Percentiles rank a stretch among this genome's conserved stretches.
Conservation (phyloP, 2,113 vertebrate genomes). For the Gracilinanus agilis region DNA sequence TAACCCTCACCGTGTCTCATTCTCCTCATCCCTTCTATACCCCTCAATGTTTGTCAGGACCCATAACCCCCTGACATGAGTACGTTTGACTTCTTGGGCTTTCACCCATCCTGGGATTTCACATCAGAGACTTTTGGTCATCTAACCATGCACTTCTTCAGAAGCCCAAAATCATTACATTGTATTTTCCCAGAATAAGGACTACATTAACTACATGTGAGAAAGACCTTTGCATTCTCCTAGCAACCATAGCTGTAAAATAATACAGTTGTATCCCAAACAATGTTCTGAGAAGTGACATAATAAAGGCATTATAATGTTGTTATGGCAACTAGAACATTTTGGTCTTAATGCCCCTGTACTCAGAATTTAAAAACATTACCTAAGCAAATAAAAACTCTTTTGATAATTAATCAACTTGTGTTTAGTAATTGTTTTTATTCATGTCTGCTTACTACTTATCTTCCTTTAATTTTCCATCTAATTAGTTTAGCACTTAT, state of each 20-base stretch:
- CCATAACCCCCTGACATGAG: not conserved
- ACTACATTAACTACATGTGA: constrained; percentile 48
- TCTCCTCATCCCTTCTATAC: too few relatives aligned
- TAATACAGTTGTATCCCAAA: constrained; percentile 74
- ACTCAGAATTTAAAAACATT: constrained; percentile 74
- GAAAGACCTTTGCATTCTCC: constrained; percentile 67
- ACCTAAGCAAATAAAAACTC: constrained; percentile 64
- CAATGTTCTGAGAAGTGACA: constrained; percentile 76
- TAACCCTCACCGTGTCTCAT: too few relatives aligned
- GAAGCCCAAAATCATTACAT: constrained; percentile 62
- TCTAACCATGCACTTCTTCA: constrained; percentile 48
- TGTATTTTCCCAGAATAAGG: constrained; percentile 67
- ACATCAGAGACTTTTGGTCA: constrained; percentile 28
- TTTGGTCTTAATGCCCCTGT: constrained; percentile 56
- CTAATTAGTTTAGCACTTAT: constrained; percentile 47
- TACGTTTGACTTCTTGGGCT: not conserved
- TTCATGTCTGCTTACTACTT: constrained; percentile 48
- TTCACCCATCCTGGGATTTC: not conserved
- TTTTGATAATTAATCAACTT: constrained; percentile 75
- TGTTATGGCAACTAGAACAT: constrained; percentile 77
- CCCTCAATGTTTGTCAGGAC: too few relatives aligned
- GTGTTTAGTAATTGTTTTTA: constrained; percentile 58
- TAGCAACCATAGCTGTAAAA: constrained; percentile 79
- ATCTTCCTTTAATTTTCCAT: constrained; percentile 47
- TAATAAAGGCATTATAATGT: constrained; percentile 62